Conservation (phyloP, 2,113 vertebrate species). For the Naja naja region DNA sequence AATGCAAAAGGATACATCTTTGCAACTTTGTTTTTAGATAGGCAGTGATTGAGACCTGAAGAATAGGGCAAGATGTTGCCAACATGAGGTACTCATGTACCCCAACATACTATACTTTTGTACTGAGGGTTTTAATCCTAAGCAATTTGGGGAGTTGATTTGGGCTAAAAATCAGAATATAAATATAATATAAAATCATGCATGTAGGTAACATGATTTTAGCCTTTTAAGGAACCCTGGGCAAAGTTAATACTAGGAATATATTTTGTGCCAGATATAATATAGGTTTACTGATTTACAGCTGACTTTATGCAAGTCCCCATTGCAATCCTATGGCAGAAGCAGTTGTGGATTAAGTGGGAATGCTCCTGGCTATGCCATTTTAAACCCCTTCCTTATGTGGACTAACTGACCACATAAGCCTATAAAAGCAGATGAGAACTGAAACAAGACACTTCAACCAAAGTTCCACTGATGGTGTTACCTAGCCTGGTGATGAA, state of each 20-base stretch:
- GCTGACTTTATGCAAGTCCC: background rate
- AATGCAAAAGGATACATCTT: background rate
- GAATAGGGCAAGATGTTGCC: background rate
- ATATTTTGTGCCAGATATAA: background rate
- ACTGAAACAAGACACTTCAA: background rate
- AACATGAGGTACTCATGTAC: background rate
- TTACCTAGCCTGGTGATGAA: background rate
- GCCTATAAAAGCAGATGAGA: background rate
- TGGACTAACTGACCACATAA: background rate
- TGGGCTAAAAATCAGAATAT: slow-evolving; percentile 18
- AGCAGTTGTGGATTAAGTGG: background rate
- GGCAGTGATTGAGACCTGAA: too few relatives aligned
- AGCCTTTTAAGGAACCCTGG: background rate
- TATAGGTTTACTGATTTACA: background rate
- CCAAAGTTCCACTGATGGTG: background rate
- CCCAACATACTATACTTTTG: background rate
- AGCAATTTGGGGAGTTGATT: background rate
- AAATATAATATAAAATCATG: background rate
- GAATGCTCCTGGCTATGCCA: background rate
- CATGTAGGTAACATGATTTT: background rate
- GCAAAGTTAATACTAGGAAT: background rate
- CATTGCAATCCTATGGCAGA: background rate
- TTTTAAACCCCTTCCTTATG: background rate
- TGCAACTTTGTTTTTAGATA: background rate
- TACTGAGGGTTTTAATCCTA: background rate